Conservation (phyloP, 2,113 vertebrate species). For the Pheucticus melanocephalus region DNA sequence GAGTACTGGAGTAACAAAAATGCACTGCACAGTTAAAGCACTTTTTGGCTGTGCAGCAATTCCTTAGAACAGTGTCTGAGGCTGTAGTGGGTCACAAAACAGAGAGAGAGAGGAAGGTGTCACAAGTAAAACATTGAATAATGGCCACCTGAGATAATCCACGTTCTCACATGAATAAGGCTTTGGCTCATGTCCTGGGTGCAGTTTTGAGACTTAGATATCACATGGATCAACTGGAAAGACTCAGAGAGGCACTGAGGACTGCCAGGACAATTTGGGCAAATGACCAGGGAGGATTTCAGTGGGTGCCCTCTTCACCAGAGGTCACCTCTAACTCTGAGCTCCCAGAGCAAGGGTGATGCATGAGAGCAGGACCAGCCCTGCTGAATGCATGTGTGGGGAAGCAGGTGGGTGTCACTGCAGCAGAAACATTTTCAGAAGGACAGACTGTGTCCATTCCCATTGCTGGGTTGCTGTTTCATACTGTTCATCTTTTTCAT, state of each 20-base stretch:
- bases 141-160: not conserved
- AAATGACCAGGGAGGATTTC: not conserved
- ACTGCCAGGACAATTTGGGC: not conserved
- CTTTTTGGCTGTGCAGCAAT: not conserved
- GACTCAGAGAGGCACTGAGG: not conserved
- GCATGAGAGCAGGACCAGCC: not conserved
- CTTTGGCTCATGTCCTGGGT: not conserved
- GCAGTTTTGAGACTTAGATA: not conserved
- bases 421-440: not conserved
- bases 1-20: not conserved
- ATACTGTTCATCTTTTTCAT: not conserved
- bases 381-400: accelerated
- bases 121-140: accelerated
- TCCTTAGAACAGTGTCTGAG: not conserved
- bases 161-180: not conserved
- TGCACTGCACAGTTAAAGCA: not conserved
- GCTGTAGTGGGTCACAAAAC: not conserved
- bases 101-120: not conserved
- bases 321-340: not conserved
- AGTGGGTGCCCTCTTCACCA: not conserved
- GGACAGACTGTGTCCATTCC: accelerated
- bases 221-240: not conserved
- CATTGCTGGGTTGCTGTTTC: not conserved
- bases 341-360: not conserved
- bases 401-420: accelerated